Evolutionary conservation across 2,888 invertebrate genomes (phyloP).

Genomic region (Unio pictorum): DNA sequence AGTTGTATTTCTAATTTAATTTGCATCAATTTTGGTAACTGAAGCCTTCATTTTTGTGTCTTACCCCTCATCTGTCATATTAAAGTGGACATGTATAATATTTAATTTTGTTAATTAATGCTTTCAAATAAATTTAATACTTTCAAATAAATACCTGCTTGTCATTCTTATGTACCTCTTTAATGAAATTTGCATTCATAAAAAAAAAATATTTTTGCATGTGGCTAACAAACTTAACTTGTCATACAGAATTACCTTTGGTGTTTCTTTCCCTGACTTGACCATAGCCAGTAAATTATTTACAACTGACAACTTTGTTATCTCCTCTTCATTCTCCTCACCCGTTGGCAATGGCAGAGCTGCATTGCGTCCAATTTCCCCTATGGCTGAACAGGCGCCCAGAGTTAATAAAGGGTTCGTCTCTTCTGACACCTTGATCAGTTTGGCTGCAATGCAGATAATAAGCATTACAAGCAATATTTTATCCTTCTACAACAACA

Average conservation of each 20-base stretch:
- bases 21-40: too few species aligned
- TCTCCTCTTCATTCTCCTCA: conserved; percentile 48
- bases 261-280: conserved; percentile 70
- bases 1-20: too few species aligned
- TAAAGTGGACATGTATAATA: too few species aligned
- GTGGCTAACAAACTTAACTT: background rate
- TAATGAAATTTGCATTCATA: too few species aligned
- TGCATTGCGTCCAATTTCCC: conserved; percentile 80
- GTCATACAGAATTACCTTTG: conserved; percentile 48
- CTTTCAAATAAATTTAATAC: too few species aligned
- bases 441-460: conserved; percentile 32
- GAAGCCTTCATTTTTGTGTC: too few species aligned
- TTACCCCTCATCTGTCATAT: too few species aligned
- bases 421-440: conserved; percentile 45
- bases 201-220: too few species aligned
- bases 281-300: conserved; percentile 81
- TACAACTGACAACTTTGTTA: conserved; percentile 81
- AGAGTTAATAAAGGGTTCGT: conserved; percentile 39
- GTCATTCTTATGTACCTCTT: too few species aligned
- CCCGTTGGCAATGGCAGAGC: conserved; percentile 79
- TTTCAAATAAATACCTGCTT: too few species aligned
- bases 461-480: background rate
- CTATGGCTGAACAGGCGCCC: conserved; percentile 79
- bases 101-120: too few species aligned
- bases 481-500: background rate